Evolutionary conservation across 2,888 invertebrate species (phyloP).

Genomic region (Pachydiplax longipennis): DNA sequence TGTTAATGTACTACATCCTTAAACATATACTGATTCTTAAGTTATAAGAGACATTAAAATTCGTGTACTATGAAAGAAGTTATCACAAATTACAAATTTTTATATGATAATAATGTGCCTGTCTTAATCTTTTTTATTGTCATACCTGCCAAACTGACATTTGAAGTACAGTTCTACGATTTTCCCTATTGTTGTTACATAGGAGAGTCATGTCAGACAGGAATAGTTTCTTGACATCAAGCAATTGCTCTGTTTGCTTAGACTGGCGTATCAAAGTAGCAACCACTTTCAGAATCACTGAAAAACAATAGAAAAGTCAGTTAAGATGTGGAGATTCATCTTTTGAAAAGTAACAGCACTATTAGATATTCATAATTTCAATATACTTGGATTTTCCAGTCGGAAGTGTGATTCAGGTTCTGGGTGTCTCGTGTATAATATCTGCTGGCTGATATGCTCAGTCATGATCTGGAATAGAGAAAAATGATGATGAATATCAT

Average conservation of each 20-base stretch:
- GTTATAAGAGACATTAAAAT: no score
- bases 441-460: conserved; percentile 95
- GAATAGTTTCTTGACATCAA: conserved; percentile 95
- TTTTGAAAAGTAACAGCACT: neutral
- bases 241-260: conserved; percentile 87
- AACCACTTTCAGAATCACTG: conserved; percentile 98
- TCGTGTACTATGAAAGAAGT: no score
- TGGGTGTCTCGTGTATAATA: conserved; percentile 90
- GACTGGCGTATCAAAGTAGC: conserved; percentile 96
- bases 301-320: conserved; percentile 54
- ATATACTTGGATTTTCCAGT: conserved; percentile 93
- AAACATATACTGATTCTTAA: no score
- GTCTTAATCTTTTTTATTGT: neutral
- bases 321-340: neutral
- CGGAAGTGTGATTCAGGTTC: conserved; percentile 95
- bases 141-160: conserved; percentile 97
- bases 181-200: conserved; percentile 97
- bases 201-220: conserved; percentile 97
- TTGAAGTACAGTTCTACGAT: conserved; percentile 94
- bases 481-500: neutral
- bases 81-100: no score
- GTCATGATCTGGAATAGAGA: conserved; percentile 78
- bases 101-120: no score
- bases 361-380: neutral
- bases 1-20: no score